Evolutionary conservation across 2,888 invertebrate genomes (phyloP), one percentile per base, ranked within the genome.

Genomic region (Portevinia maculata): DNA sequence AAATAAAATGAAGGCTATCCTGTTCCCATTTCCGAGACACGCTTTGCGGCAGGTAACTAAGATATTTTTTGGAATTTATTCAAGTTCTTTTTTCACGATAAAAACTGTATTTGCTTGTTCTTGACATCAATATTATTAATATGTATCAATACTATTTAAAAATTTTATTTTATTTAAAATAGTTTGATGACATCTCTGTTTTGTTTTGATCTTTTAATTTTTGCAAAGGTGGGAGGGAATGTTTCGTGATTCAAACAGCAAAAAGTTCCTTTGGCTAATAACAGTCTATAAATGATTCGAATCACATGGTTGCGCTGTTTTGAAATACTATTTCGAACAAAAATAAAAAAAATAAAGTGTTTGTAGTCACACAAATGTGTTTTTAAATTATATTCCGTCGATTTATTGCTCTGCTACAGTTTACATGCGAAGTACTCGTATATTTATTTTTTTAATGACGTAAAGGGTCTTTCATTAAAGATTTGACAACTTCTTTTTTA

Each of bases 21-120:
- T 24, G 24, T 24, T 24, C 24, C 52, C 64, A 39, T 64, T 46
- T 32, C 1, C 13, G 37, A 13, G 37, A 37, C 39, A 39, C 13
- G 7, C 15, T 37, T 11, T 4, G 11, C 0, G 0, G n/a, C 13
- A 39, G 39, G 39, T 39, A 39, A 15, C 3, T 15, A 39, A 7
- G 6, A 15, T 2, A 39, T 39, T 39, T 39, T 13, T 39, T 39
- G 6, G 39, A 39, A 39, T 13, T 39, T 5, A 39, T 7, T 39
- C 39, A 15, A 13, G 6, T 39, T 39, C 13, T 39, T 15, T 39
- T 15, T 39, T 39, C 2, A 13, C 7, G 7, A 39, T 1, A 6
- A 6, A 37, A 1, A 13, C 39, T 39, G 6, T 13, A 15, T 39
- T 13, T 13, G 6, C 7, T 39, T 39, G 15, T 39, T 7, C 15